Base-by-base conservation (phyloP, 2,797 vertebrate genomes). In the Sebastes cheni region DNA sequence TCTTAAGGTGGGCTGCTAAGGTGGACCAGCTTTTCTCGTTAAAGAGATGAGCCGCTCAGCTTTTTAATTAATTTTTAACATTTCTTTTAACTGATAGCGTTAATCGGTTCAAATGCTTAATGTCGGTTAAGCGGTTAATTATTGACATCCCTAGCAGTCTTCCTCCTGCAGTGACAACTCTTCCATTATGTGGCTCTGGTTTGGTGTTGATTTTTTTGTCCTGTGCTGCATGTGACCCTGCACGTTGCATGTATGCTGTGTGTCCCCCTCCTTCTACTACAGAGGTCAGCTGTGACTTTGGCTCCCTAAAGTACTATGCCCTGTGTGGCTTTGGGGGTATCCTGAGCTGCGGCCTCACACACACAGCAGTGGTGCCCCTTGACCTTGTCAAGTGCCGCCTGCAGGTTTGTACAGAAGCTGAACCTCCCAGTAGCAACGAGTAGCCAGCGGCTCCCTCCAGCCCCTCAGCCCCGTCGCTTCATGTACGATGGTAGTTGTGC, bases 321-420 rank as follows among this genome's bases (percentile, higher is more conserved):
- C 92, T 96, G 68, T 96, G 96, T 83, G 96, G 96, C 27, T 96
- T 96, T 88, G 96, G 96, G 85, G 96, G 96, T 39, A 93, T 96
- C 92, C 95, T 96, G 91, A 96, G 96, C 91, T 96, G 96, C 85
- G 96, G 96, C 75, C 3, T 96, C 89, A 96, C 96, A 58, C 96
- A 96, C 93, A 96, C 96, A 13, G 95, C 95, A 54, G 95, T 96
- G 65, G 96, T 96, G 75, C 96, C 96, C 83, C 95, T 96, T 83
- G 96, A 96, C 91, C 95, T 96, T 83, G 92, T 96, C 93, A 96
- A 96, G 94, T 96, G 96, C 75, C 95, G 95, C 65, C 75, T 96
- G 67, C 96, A 96, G 96, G 96, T 96, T 91, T 93, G 95, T 95
- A 95, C 68, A 55, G 83, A 88, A 78, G 39, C 71, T 58, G 14